These are phyloP conservation scores for Machaerirhynchus nigripectus DNA, from an alignment of 2,113 vertebrate species.

Conservation along the genomic window DNA sequence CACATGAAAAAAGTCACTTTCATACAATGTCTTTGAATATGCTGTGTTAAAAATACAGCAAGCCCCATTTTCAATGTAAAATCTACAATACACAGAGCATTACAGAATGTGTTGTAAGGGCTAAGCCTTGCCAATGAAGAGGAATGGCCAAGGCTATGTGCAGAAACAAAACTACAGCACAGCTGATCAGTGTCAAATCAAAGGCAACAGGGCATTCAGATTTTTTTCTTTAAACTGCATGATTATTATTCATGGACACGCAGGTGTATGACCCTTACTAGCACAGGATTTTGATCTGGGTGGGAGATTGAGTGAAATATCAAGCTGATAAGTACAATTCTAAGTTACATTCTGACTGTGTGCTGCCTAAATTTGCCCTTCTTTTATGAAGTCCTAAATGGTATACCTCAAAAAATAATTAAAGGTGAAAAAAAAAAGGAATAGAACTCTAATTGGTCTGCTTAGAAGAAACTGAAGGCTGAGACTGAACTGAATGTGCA, in stretches of 20 bases:
- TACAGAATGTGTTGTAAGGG: neutral
- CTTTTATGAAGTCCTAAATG: neutral
- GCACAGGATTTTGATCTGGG: neutral
- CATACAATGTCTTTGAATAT: neutral
- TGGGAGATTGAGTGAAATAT: neutral
- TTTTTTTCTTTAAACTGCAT: neutral
- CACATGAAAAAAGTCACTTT: neutral
- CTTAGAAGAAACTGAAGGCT: neutral
- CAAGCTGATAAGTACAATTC: neutral
- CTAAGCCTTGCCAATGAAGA: neutral
- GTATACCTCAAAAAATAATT: neutral
- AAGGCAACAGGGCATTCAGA: neutral
- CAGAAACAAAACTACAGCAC: neutral
- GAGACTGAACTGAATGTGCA: neutral
- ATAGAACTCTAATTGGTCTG: accelerated
- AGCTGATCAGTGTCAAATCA: neutral
- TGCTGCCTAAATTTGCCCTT: neutral
- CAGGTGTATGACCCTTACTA: neutral
- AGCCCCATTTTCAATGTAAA: neutral
- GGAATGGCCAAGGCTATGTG: neutral
- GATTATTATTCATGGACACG: neutral
- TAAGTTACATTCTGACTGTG: neutral
- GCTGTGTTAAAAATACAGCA: neutral
- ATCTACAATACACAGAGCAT: neutral
- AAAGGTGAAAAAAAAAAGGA: neutral